These are phyloP conservation scores for Luehdorfia chinensis DNA, from an alignment of 1,140 invertebrate species.

Conservation along the genomic window DNA sequence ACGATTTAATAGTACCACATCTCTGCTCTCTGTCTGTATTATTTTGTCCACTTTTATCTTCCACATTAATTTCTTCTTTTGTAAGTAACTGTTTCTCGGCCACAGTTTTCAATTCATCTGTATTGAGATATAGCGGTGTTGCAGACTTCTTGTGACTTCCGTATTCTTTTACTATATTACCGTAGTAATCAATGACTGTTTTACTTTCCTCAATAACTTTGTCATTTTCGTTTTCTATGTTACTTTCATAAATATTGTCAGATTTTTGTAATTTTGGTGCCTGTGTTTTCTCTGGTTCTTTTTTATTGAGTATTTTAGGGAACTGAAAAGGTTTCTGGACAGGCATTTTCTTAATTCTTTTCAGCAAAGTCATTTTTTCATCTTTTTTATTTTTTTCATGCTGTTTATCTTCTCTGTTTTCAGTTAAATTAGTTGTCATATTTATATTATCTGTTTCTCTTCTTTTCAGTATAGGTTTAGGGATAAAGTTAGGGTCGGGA, in stretches of 20 bases:
- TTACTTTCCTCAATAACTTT: conserved; percentile 79
- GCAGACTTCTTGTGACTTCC: conserved; percentile 76
- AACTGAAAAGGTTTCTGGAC: conserved; percentile 63
- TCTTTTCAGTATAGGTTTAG: conserved; percentile 86
- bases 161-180: conserved; percentile 86
- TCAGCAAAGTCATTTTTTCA: conserved; percentile 67
- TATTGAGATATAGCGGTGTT: conserved; percentile 78
- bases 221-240: conserved; percentile 48
- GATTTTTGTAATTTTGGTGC: conserved; percentile 27
- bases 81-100: conserved; percentile 64
- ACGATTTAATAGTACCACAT: background rate
- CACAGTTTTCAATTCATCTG: conserved; percentile 80
- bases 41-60: conserved; percentile 27
- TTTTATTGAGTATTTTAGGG: conserved; percentile 62
- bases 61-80: conserved; percentile 26
- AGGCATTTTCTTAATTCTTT: conserved; percentile 71
- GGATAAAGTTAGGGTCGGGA: conserved; percentile 81
- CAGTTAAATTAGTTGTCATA: conserved; percentile 23
- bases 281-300: conserved; percentile 44
- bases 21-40: background rate
- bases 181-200: conserved; percentile 87
- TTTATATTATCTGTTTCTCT: conserved; percentile 45
- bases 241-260: conserved; percentile 36
- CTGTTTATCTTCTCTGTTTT: conserved; percentile 37
- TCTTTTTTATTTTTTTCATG: conserved; percentile 54